These are phyloP conservation scores for Glyphotaelius pellucidus DNA, from an alignment of 2,888 invertebrate genomes.

Conservation along the genomic window DNA sequence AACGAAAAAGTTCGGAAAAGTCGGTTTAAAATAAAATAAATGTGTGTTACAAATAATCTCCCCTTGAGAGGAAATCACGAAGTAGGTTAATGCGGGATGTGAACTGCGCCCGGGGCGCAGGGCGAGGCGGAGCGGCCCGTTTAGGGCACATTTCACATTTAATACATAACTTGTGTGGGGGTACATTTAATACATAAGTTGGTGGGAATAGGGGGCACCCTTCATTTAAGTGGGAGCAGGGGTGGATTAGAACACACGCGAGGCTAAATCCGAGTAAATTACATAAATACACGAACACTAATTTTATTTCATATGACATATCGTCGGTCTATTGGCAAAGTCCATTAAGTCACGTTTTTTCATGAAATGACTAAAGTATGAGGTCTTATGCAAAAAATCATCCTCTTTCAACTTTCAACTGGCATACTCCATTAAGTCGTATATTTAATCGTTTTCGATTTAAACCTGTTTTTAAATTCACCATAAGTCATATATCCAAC, in stretches of 20 bases:
- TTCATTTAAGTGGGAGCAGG: not conserved
- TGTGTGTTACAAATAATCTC: not conserved
- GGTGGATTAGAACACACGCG: not conserved
- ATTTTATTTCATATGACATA: too few species aligned
- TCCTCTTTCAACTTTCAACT: too few species aligned
- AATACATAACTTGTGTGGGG: not conserved
- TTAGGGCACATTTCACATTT: conserved; percentile 29
- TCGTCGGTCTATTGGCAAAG: too few species aligned
- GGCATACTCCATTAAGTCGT: too few species aligned
- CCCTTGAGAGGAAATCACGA: conserved; percentile 10
- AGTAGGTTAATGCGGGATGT: conserved; percentile 25
- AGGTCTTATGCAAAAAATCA: too few species aligned
- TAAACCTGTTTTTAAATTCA: too few species aligned
- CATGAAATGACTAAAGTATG: too few species aligned
- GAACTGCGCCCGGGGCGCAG: not conserved
- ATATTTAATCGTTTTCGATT: too few species aligned
- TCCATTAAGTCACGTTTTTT: too few species aligned
- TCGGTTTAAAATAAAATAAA: conserved; percentile 2
- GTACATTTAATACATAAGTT: conserved; percentile 13
- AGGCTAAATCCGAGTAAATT: too few species aligned
- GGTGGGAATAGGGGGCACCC: not conserved
- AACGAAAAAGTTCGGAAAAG: not conserved
- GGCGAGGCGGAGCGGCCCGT: not conserved
- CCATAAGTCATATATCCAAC: too few species aligned
- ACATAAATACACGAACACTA: too few species aligned